Evolutionary conservation across 2,113 vertebrate species (phyloP), one percentile per base, ranked within the genome.

Genomic region (Melanostigma gelatinosum): DNA sequence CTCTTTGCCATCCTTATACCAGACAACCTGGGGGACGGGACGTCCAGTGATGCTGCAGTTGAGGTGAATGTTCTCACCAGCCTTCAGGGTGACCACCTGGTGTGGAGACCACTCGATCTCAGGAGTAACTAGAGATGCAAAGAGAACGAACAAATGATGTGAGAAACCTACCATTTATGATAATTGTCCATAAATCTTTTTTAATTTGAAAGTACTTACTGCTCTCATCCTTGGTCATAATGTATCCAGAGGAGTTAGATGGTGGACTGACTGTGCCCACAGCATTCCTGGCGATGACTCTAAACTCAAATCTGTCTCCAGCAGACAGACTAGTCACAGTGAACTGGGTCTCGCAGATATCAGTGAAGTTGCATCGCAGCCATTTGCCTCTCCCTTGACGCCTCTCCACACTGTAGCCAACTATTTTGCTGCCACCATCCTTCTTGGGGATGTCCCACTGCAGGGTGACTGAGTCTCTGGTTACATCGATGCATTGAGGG

Each of bases 161-260:
- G 4, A 24, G 18, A 38, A 62, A 66, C 2, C 22, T 8, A 50
- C 1, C 2, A 29, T 24, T 32, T 8, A n/a, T 20, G 2, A 36
- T 7, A 1, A 57, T 61, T 40, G 54, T 0, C 64, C 12, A 27
- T 3, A 4, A 1, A 46, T 20, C 3, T 32, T 64, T 66, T 50
- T 46, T 0, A 32, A 38, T 7, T 5, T 24, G 3, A 65, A 72
- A 86, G 80, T 79, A 85, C 96, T 93, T 96, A 99, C 98, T 87
- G 27, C 96, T 98, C 94, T 99, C 97, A 89, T 99, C 98, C 93
- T 95, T 98, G 86, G 98, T 99, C 97, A 99, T 99, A 77, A 99
- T 98, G 82, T 97, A 92, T 67, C 96, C 97, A 83, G 98, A 99
- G 82, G 98, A 97, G 84, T 99, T 98, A 24, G 98, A 99, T 36